Conservation (phyloP, 2,888 invertebrate genomes). For the Meloe dianella region DNA sequence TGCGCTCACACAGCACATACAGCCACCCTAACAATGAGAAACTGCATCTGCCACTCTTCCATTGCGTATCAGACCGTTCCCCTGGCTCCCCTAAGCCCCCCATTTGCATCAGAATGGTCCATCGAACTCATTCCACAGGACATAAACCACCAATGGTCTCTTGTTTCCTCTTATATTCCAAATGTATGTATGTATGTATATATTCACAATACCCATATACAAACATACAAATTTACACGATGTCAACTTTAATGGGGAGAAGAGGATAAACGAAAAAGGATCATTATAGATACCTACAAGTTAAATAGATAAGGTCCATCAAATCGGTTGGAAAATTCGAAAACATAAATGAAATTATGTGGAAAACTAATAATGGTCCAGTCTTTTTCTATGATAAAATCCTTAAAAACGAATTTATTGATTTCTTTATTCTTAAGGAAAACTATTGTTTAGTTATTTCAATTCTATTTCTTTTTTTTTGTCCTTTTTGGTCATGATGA, state of each 20-base stretch:
- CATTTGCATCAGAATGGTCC: slow-evolving; percentile 52
- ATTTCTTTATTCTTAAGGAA: neutral
- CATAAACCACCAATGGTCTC: slow-evolving; percentile 8
- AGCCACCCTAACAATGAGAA: slow-evolving; percentile 47
- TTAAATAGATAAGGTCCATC: neutral
- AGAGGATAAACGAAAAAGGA: neutral
- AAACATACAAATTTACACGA: slow-evolving; percentile 10
- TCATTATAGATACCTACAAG: neutral
- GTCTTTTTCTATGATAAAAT: no score
- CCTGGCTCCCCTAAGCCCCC: slow-evolving; percentile 45
- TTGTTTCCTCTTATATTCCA: neutral
- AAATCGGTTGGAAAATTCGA: slow-evolving; percentile 1
- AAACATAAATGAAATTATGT: neutral
- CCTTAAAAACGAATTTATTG: neutral
- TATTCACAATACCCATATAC: no score
- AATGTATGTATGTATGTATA: no score
- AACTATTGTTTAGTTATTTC: neutral
- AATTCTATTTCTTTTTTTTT: neutral
- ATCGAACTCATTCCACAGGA: slow-evolving; percentile 19
- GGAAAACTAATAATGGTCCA: no score
- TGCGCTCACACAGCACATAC: slow-evolving; percentile 16
- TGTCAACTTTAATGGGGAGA: neutral
- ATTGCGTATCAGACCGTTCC: slow-evolving; percentile 34
- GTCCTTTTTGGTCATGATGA: neutral
- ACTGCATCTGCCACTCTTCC: slow-evolving; percentile 46